A percentile compares a stretch with the other conserved stretches of the same genome.
phyloP scores from a whole-genome alignment of 2,797 vertebrate species.

The Coilia nasus region DNA sequence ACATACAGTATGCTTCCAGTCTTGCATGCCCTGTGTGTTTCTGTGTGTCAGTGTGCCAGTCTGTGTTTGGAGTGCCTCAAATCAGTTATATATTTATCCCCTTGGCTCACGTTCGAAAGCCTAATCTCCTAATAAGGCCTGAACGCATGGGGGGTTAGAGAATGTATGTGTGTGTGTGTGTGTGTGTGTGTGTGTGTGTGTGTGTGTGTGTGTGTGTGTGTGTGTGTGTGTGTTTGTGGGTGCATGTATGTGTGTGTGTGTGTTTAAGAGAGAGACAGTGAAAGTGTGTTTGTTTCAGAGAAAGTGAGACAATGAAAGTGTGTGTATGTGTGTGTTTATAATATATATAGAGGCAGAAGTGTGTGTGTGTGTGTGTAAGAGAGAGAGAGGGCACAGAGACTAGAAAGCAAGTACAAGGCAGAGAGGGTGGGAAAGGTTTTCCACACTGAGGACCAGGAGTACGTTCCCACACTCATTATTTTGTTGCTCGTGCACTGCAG shows the following conservation, averaged over 20 bases:
- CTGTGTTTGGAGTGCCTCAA: conserved; percentile 61
- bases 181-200: neutral
- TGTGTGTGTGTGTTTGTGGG: neutral
- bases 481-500: conserved; percentile 9
- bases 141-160: neutral
- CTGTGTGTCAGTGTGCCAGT: conserved; percentile 55
- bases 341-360: conserved; percentile 19
- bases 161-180: neutral
- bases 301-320: neutral
- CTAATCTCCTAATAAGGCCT: conserved; percentile 69
- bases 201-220: neutral
- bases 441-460: neutral
- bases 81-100: conserved; percentile 70
- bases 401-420: conserved; percentile 23
- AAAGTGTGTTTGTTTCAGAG: neutral
- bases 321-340: neutral
- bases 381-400: conserved; percentile 56
- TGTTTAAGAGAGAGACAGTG: neutral
- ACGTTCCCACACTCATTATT: conserved; percentile 40
- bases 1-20: neutral
- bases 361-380: conserved; percentile 36
- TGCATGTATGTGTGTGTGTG: too few species aligned
- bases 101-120: conserved; percentile 47
- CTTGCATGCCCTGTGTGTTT: neutral
- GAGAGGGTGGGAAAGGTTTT: conserved; percentile 18